Evolutionary conservation across 2,888 invertebrate genomes (phyloP), one percentile per base, ranked within the genome.

Genomic region (Invenusta paracnida): DNA sequence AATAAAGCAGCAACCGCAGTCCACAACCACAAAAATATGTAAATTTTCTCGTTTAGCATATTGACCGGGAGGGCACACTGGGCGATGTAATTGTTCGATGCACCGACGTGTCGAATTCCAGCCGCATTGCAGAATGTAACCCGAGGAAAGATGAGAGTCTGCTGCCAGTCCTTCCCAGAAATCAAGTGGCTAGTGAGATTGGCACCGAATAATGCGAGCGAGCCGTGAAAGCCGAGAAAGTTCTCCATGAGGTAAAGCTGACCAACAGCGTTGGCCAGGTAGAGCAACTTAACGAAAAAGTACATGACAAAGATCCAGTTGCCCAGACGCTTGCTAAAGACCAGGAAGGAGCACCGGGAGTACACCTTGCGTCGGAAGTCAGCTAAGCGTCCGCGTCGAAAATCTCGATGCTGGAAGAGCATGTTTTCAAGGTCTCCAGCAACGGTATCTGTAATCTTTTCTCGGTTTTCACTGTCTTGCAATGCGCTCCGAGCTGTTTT

Each of bases 11-110:
- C 79, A 28, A 84, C 25, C 1, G 82, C 29, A 25, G 84, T 73
- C 87, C 87, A 87, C 29, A 87, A 87, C 87, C 87, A 87, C n/a
- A 87, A 73, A 66, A 87, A 87, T 11, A 87, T 84, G 85, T 87
- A 87, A 29, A 87, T 86, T 48, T 87, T 87, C 30, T 87, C 87
- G 67, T 87, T 87, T 30, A 87, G 31, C 85, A 87, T 82, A 81
- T 87, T 87, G 30, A 87, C 81, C 5, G 87, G 87, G 11, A 87
- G 85, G 0, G 87, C 86, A 30, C 87, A 87, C 27, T 82, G 82
- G 29, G 82, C 82, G 2, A 82, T 30, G 31, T 82, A 82, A 23
- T 30, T 82, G 23, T 82, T 82, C 5, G n/a, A 13, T 2, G 82
- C 29, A 13, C 82, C 82, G 13, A 82, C n/a, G 2, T 82, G 82